phyloP scores from a whole-genome alignment of 2,888 invertebrate species.

The Calliopum simillimum region DNA sequence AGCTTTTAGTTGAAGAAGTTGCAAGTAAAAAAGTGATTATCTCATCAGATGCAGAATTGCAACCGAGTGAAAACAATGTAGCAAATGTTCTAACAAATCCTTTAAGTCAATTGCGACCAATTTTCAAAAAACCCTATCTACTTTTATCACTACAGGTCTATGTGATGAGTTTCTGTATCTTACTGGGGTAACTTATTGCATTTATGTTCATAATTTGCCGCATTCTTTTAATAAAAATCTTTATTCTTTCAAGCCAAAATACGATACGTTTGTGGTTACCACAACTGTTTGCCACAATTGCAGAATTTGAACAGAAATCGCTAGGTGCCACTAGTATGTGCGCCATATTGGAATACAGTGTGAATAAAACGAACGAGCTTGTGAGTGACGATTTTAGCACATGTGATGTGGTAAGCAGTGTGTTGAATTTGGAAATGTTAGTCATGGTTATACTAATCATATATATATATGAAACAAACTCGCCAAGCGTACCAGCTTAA shows the following conservation, averaged over 20 bases:
- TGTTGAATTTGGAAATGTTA: too few species aligned
- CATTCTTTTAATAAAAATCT: slow-evolving; percentile 71
- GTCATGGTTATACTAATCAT: too few species aligned
- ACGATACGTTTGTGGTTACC: slow-evolving; percentile 90
- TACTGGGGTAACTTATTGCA: slow-evolving; percentile 70
- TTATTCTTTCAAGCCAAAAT: slow-evolving; percentile 71
- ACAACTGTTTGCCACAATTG: slow-evolving; percentile 82
- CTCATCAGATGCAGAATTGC: background rate
- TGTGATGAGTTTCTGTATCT: slow-evolving; percentile 48
- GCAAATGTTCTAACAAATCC: background rate
- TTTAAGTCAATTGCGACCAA: slow-evolving; percentile 16
- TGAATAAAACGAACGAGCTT: slow-evolving; percentile 57
- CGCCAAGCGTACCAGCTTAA: too few species aligned
- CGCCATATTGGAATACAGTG: slow-evolving; percentile 59
- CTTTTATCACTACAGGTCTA: slow-evolving; percentile 62
- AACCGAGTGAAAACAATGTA: background rate
- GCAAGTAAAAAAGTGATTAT: slow-evolving; percentile 30
- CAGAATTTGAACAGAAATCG: slow-evolving; percentile 64
- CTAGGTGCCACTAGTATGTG: slow-evolving; percentile 56
- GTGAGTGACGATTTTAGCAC: slow-evolving; percentile 14
- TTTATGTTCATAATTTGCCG: background rate
- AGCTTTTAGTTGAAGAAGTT: slow-evolving; percentile 41
- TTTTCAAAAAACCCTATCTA: slow-evolving; percentile 61
- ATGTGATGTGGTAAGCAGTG: slow-evolving; percentile 46
- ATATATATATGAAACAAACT: too few species aligned